Evolutionary conservation across 1,140 invertebrate genomes (phyloP).

Genomic region (Bombus pascuorum): DNA sequence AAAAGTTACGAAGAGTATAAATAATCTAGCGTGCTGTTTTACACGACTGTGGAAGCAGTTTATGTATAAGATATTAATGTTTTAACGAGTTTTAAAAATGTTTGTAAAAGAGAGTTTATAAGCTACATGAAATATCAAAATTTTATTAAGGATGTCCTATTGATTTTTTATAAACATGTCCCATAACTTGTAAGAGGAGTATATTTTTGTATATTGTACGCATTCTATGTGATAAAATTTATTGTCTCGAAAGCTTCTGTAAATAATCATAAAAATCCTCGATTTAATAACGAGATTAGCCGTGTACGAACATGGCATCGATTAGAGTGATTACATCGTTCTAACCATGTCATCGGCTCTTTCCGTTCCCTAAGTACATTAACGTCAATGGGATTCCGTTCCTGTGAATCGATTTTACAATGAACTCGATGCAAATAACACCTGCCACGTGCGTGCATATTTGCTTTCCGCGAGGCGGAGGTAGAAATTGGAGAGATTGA

Average conservation of each 20-base stretch:
- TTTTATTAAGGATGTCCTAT: too few relatives aligned
- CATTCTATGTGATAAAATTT: too few relatives aligned
- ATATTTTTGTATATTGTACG: too few relatives aligned
- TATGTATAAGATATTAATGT: background rate
- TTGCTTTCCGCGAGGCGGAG: background rate
- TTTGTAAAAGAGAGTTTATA: background rate
- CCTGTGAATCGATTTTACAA: background rate
- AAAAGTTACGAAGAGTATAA: too few relatives aligned
- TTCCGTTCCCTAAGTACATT: slow-evolving; percentile 2
- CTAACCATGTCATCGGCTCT: background rate
- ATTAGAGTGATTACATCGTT: background rate
- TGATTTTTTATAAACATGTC: too few relatives aligned
- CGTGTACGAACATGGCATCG: background rate
- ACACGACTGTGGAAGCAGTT: background rate
- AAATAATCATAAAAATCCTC: background rate
- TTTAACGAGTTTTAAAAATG: background rate
- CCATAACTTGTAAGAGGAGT: too few relatives aligned
- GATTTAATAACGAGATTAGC: slow-evolving; percentile 13
- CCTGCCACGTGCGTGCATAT: background rate
- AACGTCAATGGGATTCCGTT: slow-evolving; percentile 23
- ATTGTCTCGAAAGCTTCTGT: background rate
- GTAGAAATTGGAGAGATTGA: background rate
- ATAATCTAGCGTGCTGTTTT: background rate
- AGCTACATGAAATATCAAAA: background rate
- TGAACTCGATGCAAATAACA: slow-evolving; percentile 7